phyloP scores from a whole-genome alignment of 2,113 vertebrate genomes.

The Python bivittatus region DNA sequence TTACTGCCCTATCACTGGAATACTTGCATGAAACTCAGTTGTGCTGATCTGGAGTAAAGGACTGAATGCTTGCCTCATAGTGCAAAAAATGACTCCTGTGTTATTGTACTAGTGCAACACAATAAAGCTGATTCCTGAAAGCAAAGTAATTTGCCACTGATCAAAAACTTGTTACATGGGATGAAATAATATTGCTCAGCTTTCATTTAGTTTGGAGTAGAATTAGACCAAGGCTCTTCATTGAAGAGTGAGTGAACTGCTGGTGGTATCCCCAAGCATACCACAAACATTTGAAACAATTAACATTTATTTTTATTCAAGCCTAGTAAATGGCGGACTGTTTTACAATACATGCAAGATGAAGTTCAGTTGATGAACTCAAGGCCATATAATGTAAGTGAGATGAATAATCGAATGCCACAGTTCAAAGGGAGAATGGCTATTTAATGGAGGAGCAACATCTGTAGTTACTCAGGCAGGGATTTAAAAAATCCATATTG shows the following conservation, averaged over 20 bases:
- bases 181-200: background rate
- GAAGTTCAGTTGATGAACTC: conserved; percentile 22
- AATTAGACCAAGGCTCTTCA: background rate
- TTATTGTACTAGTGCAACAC: fast-evolving
- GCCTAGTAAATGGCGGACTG: background rate
- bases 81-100: background rate
- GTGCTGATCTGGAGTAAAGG: background rate
- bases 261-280: background rate
- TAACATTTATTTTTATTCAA: background rate
- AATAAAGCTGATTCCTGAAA: background rate
- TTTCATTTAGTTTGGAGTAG: background rate
- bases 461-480: conserved; percentile 44
- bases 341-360: conserved; percentile 29
- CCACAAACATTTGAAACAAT: background rate
- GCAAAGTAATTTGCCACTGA: background rate
- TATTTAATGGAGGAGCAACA: background rate
- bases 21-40: background rate
- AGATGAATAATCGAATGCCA: background rate
- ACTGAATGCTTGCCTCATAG: background rate
- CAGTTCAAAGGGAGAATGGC: conserved; percentile 38
- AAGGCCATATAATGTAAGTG: conserved; percentile 8
- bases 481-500: conserved; percentile 51
- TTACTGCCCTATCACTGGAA: background rate
- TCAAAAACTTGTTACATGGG: background rate
- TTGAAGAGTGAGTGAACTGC: background rate